Evolutionary conservation across 2,888 invertebrate species (phyloP), one percentile per base, ranked within the genome.

Genomic region (Nephrocerus scutellatus): DNA sequence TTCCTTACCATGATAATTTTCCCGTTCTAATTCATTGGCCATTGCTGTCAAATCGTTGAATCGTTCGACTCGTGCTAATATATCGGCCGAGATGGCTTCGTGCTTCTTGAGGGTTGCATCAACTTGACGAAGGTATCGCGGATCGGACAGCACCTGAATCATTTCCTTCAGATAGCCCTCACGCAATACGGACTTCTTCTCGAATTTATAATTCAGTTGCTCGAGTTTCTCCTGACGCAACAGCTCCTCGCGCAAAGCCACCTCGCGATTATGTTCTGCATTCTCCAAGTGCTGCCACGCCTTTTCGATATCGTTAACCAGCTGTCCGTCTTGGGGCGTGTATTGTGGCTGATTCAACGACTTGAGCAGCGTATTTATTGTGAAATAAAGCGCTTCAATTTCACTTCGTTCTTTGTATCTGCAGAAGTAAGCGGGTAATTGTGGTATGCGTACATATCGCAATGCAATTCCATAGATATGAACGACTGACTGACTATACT

Each of bases 51-150:
- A 74, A 67, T 93, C 90, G 53, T 89, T 85, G 63, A 97, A 95
- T 8, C 97, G 79, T 63, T 96, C 95, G 57, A 91, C 89, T 39
- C 84, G 74, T 10, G 96, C 91, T 36, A 95, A 72, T 39, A 97
- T 96, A 62, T 97, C 97, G 0, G 96, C 95, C 44, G 90, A 89
- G 47, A 97, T 93, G 12, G 97, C 96, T 68, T 97, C 96, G 63
- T 97, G 96, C 61, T 97, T 97, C 72, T 97, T 97, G 25, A 97
- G 82, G 0, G 95, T 92, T 2, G 96, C 96, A 64, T 97, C 96
- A 0, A 96, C 92, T 63, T 96, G 93, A 0, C 86, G 79, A 51
- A 95, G 71, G 68, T 92, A 92, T 39, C 91, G 78, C 2, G 90
- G 87, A 72, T 92, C 92, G 0, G 87, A 86, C 13, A 97, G 71